These are phyloP conservation scores for Cataglyphis cursor DNA, from an alignment of 2,888 invertebrate genomes.

Conservation along the genomic window DNA sequence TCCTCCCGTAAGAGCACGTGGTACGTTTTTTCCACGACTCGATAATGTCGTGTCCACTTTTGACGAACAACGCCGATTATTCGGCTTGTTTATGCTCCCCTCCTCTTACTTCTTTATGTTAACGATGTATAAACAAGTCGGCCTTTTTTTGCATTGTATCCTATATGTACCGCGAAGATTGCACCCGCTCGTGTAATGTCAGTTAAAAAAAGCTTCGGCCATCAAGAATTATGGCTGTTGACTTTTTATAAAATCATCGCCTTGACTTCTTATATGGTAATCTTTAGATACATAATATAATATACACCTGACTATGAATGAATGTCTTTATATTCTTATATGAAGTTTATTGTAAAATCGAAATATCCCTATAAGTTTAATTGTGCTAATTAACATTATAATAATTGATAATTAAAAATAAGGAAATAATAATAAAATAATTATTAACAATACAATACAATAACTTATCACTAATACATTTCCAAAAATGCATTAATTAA, in stretches of 20 bases:
- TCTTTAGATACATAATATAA: background rate
- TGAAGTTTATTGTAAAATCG: background rate
- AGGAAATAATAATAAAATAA: background rate
- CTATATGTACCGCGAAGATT: constrained; percentile 23
- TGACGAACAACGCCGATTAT: constrained; percentile 66
- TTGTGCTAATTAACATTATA: background rate
- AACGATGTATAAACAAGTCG: constrained; percentile 44
- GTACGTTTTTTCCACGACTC: constrained; percentile 35
- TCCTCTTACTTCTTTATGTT: constrained; percentile 33
- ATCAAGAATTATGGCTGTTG: background rate
- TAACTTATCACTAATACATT: background rate
- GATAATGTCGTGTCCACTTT: constrained; percentile 61
- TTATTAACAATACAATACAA: background rate
- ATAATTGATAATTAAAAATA: background rate
- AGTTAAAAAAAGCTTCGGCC: background rate
- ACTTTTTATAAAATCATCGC: background rate
- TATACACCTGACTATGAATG: background rate
- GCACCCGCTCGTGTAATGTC: constrained; percentile 17
- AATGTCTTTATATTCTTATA: background rate
- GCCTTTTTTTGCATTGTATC: background rate
- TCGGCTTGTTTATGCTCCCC: constrained; percentile 27
- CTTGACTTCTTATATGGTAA: background rate
- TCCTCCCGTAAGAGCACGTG: constrained; percentile 31
- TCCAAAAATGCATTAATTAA: background rate
- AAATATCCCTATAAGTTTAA: too few species aligned